Evolutionary conservation across 2,797 vertebrate genomes (phyloP), one percentile per base, ranked within the genome.

Genomic region (Epinephelus coioides): DNA sequence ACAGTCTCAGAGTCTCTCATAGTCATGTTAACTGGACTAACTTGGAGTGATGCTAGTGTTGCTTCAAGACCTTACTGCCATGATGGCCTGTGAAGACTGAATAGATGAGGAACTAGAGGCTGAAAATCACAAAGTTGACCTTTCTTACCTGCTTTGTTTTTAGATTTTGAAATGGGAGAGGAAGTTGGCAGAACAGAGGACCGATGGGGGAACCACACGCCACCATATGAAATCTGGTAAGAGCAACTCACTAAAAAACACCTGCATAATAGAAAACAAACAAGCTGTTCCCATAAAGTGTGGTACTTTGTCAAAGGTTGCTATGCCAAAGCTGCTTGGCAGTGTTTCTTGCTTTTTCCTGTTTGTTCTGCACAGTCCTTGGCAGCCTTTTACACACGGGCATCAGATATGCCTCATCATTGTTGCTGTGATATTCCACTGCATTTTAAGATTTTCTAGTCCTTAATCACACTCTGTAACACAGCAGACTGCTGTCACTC

Each of bases 81-180:
- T 46, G 47, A 38, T 72, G 61, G 38, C 27, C 27, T 6, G 13
- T 49, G 6, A 17, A 44, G 73, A 62, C 12, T 18, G 3, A 59
- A 18, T 67, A 49, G 50, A 77, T 13, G 18, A 47, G 17, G 65
- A 80, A 61, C 51, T 63, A 18, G 19, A 64, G 6, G 55, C 51
- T 21, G 57, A 79, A 40, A 70, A 68, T 21, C 9, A 0, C 3
- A 18, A 62, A 60, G 19, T 38, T 78, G 56, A 63, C 3, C n/a
- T 11, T 6, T 12, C n/a, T 54, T 59, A 12, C 65, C 74, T 21
- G 23, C 11, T 74, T 68, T 44, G 3, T 60, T 81, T 69, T 64
- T 18, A 83, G 65, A 79, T 83, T 69, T 46, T 34, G 30, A 30
- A 71, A 69, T 66, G 66, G 66, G 59, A 82, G 40, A 76, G 21